These are phyloP conservation scores for Rhinoptilus africanus DNA, from an alignment of 2,113 vertebrate species.

Conservation along the genomic window DNA sequence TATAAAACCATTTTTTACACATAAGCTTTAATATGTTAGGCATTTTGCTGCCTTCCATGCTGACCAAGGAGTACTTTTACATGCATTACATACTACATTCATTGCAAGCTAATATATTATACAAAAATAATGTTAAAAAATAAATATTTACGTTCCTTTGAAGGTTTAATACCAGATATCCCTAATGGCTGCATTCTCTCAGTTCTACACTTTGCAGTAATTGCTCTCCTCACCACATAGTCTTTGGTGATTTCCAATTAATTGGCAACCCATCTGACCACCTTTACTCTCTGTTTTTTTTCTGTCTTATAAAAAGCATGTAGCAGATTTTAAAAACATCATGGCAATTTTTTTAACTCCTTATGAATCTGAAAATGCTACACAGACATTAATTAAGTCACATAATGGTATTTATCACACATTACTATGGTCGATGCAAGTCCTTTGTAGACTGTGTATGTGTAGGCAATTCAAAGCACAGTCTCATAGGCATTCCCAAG, in stretches of 20 bases:
- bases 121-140: neutral
- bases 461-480: neutral
- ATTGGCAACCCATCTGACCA: slow-evolving; percentile 19
- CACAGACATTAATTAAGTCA: slow-evolving; percentile 33
- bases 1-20: neutral
- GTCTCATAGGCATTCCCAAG: neutral
- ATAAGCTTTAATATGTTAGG: neutral
- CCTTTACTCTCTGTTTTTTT: slow-evolving; percentile 22
- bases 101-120: neutral
- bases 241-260: slow-evolving; percentile 54
- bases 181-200: slow-evolving; percentile 35
- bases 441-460: neutral
- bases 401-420: slow-evolving; percentile 14
- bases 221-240: slow-evolving; percentile 23
- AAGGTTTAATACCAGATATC: slow-evolving; percentile 29
- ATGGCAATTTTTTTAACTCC: slow-evolving; percentile 6
- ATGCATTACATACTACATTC: neutral
- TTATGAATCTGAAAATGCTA: slow-evolving; percentile 22
- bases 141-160: slow-evolving; percentile 43
- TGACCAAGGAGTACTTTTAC: neutral
- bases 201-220: slow-evolving; percentile 16
- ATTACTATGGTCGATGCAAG: neutral
- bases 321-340: slow-evolving; percentile 1
- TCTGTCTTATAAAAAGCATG: neutral
- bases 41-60: neutral